Evolutionary conservation across 92 coral and sea anemone species (phyloP).

Genomic region (Parazoanthus swiftii): DNA sequence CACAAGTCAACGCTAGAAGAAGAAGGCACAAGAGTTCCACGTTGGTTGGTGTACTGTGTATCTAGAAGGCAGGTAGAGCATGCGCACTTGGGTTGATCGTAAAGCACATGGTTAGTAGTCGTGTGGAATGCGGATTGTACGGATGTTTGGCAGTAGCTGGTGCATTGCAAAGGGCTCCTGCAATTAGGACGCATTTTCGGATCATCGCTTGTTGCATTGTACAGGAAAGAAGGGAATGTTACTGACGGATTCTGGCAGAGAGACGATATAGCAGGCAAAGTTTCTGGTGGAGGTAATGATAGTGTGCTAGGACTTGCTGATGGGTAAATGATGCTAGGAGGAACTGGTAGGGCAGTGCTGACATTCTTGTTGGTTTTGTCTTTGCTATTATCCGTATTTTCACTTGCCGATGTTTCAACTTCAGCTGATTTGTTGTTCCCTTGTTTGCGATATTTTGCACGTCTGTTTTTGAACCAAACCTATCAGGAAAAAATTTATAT

Average conservation of each 20-base stretch:
- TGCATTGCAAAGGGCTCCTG: slow-evolving; percentile 3
- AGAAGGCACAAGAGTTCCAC: slow-evolving; percentile 41
- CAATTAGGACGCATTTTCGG: not conserved
- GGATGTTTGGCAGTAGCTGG: not conserved
- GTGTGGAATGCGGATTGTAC: not conserved
- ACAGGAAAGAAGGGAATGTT: not conserved
- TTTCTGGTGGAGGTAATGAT: not conserved
- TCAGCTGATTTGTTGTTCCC: slow-evolving; percentile 47
- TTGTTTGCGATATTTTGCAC: slow-evolving; percentile 94
- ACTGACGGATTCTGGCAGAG: not conserved
- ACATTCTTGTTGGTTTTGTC: not conserved
- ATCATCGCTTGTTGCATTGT: not conserved
- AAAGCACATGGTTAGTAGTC: not conserved
- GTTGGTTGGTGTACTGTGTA: not conserved
- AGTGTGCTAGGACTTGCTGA: slow-evolving; percentile 19
- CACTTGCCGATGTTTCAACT: slow-evolving; percentile 24
- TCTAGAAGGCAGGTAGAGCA: slow-evolving; percentile 11
- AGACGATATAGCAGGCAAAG: not conserved
- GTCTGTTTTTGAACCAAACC: slow-evolving; percentile 99
- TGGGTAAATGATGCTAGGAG: slow-evolving; percentile 57
- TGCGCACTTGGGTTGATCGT: slow-evolving; percentile 8
- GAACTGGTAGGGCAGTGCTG: slow-evolving; percentile 41
- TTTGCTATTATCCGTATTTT: slow-evolving; percentile 9
- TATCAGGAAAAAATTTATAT: slow-evolving; percentile 7
- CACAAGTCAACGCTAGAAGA: slow-evolving; percentile 77